These are phyloP conservation scores for Fulmarus glacialis DNA, from an alignment of 2,113 vertebrate genomes.

Conservation along the genomic window DNA sequence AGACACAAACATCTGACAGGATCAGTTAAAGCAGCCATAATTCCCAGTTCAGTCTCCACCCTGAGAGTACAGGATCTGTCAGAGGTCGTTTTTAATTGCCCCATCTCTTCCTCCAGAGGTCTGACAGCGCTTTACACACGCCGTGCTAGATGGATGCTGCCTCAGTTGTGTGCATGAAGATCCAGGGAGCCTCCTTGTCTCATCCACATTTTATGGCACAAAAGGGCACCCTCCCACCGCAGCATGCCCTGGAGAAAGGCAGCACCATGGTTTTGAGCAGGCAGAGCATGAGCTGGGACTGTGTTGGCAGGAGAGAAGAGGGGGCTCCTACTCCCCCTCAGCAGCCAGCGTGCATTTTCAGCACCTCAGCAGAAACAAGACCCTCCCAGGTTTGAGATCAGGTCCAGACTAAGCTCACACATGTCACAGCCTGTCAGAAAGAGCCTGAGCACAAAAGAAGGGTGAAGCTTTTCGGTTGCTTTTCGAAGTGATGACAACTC, in stretches of 20 bases:
- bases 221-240: rapidly evolving
- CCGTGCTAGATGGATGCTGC: not conserved
- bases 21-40: not conserved
- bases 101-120: not conserved
- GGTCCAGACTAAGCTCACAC: not conserved
- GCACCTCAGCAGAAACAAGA: not conserved
- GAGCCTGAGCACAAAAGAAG: not conserved
- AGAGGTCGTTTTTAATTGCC: rapidly evolving
- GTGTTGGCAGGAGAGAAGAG: not conserved
- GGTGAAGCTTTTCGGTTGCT: not conserved
- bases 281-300: not conserved
- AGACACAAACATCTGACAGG: not conserved
- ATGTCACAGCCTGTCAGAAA: not conserved
- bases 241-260: not conserved
- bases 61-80: not conserved
- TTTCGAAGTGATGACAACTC: not conserved
- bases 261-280: rapidly evolving
- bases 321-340: not conserved
- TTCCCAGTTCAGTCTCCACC: not conserved
- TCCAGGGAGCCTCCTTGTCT: not conserved
- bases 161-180: rapidly evolving
- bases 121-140: not conserved
- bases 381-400: not conserved
- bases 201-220: not conserved
- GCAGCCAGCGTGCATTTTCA: not conserved